Evolutionary conservation across 2,797 vertebrate genomes (phyloP).

Genomic region (Anniella stebbinsi): DNA sequence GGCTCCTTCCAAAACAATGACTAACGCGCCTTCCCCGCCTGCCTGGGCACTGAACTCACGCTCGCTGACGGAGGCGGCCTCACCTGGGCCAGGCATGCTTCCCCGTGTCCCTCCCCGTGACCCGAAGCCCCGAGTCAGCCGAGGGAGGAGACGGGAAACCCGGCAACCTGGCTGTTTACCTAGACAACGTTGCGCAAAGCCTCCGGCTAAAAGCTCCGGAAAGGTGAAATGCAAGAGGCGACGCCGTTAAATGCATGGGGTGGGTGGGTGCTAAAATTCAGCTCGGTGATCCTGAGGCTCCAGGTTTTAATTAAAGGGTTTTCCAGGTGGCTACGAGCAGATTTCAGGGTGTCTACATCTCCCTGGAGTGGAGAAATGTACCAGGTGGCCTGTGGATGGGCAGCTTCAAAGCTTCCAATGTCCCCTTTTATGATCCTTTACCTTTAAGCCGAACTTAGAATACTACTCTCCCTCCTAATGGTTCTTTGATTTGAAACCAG

Average conservation of each 20-base stretch:
- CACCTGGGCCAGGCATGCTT: conserved; percentile 6
- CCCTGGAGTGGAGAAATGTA: no score
- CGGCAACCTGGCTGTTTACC: not conserved
- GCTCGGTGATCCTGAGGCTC: no score
- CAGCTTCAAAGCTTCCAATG: no score
- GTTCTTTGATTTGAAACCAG: no score
- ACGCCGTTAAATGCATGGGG: no score
- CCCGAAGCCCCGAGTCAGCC: not conserved
- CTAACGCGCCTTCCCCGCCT: not conserved
- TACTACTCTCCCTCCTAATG: no score
- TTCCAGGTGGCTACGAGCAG: no score
- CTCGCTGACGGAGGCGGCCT: not conserved
- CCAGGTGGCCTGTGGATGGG: no score
- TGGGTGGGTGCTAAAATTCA: not conserved
- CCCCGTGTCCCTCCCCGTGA: not conserved
- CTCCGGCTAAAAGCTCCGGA: not conserved
- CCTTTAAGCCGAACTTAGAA: no score
- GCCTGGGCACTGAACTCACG: not conserved
- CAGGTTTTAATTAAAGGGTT: not conserved
- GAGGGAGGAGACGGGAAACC: conserved; percentile 5
- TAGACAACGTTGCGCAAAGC: not conserved
- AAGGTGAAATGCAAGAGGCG: not conserved
- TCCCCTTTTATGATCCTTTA: no score
- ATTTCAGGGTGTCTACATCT: not conserved
- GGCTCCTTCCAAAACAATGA: conserved; percentile 18